These are phyloP conservation scores for Sipunculus nudus DNA, from an alignment of 2,888 invertebrate species.

Conservation along the genomic window DNA sequence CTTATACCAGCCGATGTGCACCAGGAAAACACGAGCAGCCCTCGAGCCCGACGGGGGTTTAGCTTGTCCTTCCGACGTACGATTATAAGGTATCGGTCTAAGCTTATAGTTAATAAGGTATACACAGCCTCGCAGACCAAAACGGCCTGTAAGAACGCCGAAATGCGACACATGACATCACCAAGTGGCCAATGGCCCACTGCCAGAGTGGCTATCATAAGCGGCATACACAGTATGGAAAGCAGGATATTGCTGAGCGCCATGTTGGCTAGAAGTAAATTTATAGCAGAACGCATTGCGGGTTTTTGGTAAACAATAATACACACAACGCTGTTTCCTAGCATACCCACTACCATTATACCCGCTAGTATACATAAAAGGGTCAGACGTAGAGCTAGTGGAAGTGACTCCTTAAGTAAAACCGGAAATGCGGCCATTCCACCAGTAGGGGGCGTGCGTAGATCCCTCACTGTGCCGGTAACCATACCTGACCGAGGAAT, in stretches of 20 bases:
- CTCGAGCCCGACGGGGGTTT: constrained; percentile 39
- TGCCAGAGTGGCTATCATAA: constrained; percentile 40
- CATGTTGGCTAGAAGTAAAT: constrained; percentile 55
- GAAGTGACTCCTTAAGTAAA: too few relatives aligned
- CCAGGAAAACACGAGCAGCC: constrained; percentile 43
- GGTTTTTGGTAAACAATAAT: constrained; percentile 53
- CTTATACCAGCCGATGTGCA: constrained; percentile 33
- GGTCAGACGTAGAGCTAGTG: too few relatives aligned
- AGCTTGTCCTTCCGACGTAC: constrained; percentile 48
- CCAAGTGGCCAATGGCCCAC: constrained; percentile 39
- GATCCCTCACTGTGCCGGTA: too few relatives aligned
- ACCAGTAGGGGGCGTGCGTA: too few relatives aligned
- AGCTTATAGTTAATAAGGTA: constrained; percentile 51
- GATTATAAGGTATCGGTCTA: constrained; percentile 55
- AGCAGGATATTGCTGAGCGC: constrained; percentile 50
- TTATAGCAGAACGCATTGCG: constrained; percentile 59
- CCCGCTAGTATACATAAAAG: too few relatives aligned
- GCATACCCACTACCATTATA: constrained; percentile 32
- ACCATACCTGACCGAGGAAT: too few relatives aligned
- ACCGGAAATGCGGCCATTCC: too few relatives aligned
- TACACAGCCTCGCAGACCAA: constrained; percentile 46
- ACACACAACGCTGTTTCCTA: constrained; percentile 54
- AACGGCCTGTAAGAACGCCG: constrained; percentile 44
- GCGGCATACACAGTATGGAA: constrained; percentile 46
- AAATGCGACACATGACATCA: constrained; percentile 30